phyloP scores from a whole-genome alignment of 1,140 invertebrate species.

The Zaprionus inermis region DNA sequence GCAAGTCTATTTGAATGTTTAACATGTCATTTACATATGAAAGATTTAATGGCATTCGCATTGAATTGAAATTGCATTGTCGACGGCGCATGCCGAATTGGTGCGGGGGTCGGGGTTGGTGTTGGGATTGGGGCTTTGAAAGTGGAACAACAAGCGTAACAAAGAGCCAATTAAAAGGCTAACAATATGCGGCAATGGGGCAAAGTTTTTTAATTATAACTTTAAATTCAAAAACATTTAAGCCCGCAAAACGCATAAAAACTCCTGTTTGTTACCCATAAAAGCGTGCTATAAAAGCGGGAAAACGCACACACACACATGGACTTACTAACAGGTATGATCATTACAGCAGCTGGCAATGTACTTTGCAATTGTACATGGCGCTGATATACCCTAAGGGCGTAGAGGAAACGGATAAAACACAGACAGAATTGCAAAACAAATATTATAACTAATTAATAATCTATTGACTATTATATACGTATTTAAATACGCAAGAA shows the following conservation, averaged over 20 bases:
- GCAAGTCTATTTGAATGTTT: slow-evolving; percentile 80
- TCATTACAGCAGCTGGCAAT: slow-evolving; percentile 34
- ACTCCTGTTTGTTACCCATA: slow-evolving; percentile 75
- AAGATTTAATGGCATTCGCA: slow-evolving; percentile 66
- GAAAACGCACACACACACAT: slow-evolving; percentile 22
- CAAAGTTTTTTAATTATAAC: slow-evolving; percentile 82
- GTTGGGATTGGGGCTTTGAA: neutral
- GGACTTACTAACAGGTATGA: slow-evolving; percentile 15
- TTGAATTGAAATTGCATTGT: slow-evolving; percentile 64
- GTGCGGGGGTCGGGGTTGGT: neutral
- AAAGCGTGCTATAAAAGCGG: slow-evolving; percentile 72
- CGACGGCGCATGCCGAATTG: slow-evolving; percentile 7
- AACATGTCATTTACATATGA: slow-evolving; percentile 80
- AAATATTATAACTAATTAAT: no score
- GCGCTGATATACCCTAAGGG: slow-evolving; percentile 25
- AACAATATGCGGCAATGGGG: slow-evolving; percentile 62
- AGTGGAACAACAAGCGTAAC: slow-evolving; percentile 64
- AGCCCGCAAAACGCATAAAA: slow-evolving; percentile 72
- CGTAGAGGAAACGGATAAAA: neutral
- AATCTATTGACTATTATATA: no score
- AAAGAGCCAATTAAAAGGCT: slow-evolving; percentile 80
- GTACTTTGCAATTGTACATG: slow-evolving; percentile 43
- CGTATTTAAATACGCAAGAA: no score
- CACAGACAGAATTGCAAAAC: neutral
- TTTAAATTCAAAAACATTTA: slow-evolving; percentile 83